Percentiles rank a stretch among this genome's conserved stretches.
Conservation (phyloP, 2,113 vertebrate genomes). For the Neotoma lepida region DNA sequence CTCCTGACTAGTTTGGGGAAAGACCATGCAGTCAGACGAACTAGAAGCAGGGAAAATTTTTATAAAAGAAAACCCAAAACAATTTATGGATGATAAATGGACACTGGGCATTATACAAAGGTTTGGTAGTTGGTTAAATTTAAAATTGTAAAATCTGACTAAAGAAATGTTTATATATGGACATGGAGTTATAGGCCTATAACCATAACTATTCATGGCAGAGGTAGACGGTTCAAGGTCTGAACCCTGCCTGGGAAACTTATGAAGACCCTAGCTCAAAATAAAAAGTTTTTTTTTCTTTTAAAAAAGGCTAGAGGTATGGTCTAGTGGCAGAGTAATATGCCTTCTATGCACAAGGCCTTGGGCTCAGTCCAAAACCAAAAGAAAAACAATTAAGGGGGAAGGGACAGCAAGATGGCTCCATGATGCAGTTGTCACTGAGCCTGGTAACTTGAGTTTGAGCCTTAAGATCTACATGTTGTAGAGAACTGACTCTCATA, state of each 20-base stretch:
- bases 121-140: not conserved
- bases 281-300: not conserved
- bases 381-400: not conserved
- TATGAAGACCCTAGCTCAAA: not conserved
- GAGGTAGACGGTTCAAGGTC: not conserved
- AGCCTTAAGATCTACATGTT: not conserved
- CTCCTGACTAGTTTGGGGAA: not conserved
- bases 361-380: not conserved
- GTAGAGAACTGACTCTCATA: not conserved
- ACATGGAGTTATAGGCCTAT: not conserved
- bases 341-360: not conserved
- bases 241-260: not conserved
- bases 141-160: conserved; percentile 11
- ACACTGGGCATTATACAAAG: not conserved
- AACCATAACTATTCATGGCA: not conserved
- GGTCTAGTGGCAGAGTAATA: not conserved
- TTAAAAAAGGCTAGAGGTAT: not conserved
- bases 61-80: conserved; percentile 8
- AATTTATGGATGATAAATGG: not conserved
- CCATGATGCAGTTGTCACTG: too few relatives aligned
- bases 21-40: not conserved
- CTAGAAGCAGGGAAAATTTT: conserved; percentile 28
- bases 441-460: not conserved
- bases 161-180: not conserved
- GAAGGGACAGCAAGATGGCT: not conserved